A percentile compares a stretch with the other conserved stretches of the same genome.
Conservation (phyloP, 2,888 invertebrate genomes). For the Ornithoptera priamus region DNA sequence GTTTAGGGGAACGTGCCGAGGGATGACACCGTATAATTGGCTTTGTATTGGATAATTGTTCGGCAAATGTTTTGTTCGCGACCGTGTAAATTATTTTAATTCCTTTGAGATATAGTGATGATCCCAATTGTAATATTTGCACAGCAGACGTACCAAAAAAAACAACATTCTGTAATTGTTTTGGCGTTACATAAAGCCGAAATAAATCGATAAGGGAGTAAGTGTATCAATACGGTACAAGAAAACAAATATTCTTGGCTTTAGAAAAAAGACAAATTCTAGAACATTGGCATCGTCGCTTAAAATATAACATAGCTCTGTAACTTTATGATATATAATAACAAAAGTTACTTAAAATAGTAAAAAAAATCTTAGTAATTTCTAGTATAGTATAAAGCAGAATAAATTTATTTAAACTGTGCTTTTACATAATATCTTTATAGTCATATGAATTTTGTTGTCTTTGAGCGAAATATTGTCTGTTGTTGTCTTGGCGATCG, state of each 20-base stretch:
- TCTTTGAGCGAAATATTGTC: not conserved
- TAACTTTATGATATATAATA: too few species aligned
- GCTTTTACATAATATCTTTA: not conserved
- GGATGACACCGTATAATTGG: constrained; percentile 69
- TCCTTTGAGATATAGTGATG: constrained; percentile 44
- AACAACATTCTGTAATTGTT: not conserved
- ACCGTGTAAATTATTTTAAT: constrained; percentile 58
- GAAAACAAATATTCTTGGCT: too few species aligned
- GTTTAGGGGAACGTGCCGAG: constrained; percentile 56
- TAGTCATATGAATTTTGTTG: not conserved
- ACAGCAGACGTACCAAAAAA: not conserved
- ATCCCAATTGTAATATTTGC: constrained; percentile 11
- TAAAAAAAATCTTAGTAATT: too few species aligned
- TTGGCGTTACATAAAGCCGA: not conserved
- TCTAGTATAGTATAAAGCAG: too few species aligned
- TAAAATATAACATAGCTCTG: too few species aligned
- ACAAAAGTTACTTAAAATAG: too few species aligned
- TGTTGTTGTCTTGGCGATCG: not conserved
- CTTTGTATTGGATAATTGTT: constrained; percentile 71
- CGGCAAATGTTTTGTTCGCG: constrained; percentile 55
- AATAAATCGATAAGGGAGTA: not conserved
- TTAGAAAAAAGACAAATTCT: too few species aligned
- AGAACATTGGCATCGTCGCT: too few species aligned
- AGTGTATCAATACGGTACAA: too few species aligned
- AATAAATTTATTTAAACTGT: not conserved